Evolutionary conservation across 1,140 invertebrate species (phyloP), one percentile per base, ranked within the genome.

Genomic region (Chironomus striatipennis): DNA sequence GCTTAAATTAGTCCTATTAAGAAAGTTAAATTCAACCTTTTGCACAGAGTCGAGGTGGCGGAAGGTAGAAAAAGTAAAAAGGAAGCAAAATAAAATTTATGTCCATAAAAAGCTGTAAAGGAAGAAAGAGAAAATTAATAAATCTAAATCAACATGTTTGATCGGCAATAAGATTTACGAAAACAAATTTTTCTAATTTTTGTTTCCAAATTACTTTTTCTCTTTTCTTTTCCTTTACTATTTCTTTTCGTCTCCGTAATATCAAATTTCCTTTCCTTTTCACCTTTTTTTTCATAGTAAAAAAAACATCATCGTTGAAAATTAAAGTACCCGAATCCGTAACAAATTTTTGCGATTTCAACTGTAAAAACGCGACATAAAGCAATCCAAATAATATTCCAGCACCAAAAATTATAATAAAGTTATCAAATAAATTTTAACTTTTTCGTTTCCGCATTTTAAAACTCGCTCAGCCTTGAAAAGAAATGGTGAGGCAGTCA

Each of bases 391-490:
- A 70, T 70, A 70, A 70, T 57, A 57, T 2, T 57, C 1, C 47
- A 57, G n/a, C 10, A 57, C 47, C 8, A 70, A 70, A 70, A 70
- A 70, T 70, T 70, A 70, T 18, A 70, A 20, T 70, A 70, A 70
- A 70, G 65, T 70, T 20, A 70, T 70, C 65, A 70, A 70, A 70
- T 70, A 70, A 70, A 70, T 70, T 70, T 70, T 70, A 70, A 70
- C 17, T 70, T 70, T 70, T 70, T 57, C n/a, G 9, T 57, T 57
- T 70, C 20, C 65, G 17, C 64, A 20, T 17, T 20, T 70, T 18
- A 17, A 70, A 70, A 70, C 65, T 15, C 12, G 47, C 12, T 57
- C 47, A 57, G 12, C 47, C 47, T 57, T 57, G 47, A 15, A 57
- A 3, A 47, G 47, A 15, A 57, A 57, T 5, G 47, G 47, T n/a